Evolutionary conservation across 1,140 invertebrate species (phyloP), one percentile per base, ranked within the genome.

Genomic region (Panagrolaimus sp.): DNA sequence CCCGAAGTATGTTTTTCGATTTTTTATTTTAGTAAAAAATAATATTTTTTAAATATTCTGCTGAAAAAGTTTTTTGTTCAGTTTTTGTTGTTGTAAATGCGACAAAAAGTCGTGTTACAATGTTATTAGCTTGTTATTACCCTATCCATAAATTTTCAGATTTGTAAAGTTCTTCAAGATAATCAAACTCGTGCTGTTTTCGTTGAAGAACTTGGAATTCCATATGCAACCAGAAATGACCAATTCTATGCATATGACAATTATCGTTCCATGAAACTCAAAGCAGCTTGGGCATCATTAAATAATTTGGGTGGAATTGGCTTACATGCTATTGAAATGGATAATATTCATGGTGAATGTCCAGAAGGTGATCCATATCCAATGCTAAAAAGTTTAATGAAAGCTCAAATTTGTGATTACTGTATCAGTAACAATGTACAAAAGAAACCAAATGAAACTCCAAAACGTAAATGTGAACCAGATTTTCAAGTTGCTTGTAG

Each of bases 291-390:
- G 68, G 25, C 68, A 20, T 70, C 68, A 8, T n/a, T 70, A 2
- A 70, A 67, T 25, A 16, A 62, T 11, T 70, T 70, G 45, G 68
- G 43, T 9, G 68, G 68, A 11, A 16, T 68, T 14, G 42, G 38
- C 23, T 51, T 70, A n/a, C 27, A 66, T 45, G 64, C 63, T 13
- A 47, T 70, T 46, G 68, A 70, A 38, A 1, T 51, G 9, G 68
- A 70, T 65, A 70, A 70, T 62, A 38, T 25, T 43, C 14, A 70
- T n/a, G 65, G 68, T n/a, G 23, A 48, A 1, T 70, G 68, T 43
- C 68, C 68, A 11, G 20, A 31, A 16, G 47, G 42, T 61, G 11
- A 67, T 44, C 63, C 63, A 7, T 70, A 51, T 42, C 31, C 31
- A n/a, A 27, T 70, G 16, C 48, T 70, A 9, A 23, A 38, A 42